These are phyloP conservation scores for Micrastur ruficollis DNA, from an alignment of 2,797 vertebrate genomes.

Conservation along the genomic window DNA sequence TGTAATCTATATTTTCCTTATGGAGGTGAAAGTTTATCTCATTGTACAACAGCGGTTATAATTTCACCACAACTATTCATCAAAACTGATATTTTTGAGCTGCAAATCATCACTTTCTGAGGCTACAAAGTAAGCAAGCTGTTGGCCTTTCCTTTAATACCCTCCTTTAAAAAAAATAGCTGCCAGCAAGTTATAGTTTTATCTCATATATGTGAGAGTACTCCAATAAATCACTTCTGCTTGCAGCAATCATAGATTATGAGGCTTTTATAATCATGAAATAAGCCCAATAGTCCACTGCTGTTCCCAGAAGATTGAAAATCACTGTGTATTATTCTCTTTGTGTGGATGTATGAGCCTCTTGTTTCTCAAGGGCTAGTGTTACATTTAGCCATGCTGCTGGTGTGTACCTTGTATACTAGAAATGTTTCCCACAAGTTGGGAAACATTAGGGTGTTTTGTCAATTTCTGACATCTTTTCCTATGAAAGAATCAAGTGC, in stretches of 20 bases:
- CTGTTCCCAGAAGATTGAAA: conserved; percentile 70
- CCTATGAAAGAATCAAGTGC: conserved; percentile 49
- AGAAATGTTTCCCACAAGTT: conserved; percentile 39
- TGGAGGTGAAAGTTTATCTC: conserved; percentile 72
- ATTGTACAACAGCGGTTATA: conserved; percentile 62
- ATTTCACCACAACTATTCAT: conserved; percentile 69
- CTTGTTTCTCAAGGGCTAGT: conserved; percentile 60
- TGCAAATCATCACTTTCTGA: conserved; percentile 53
- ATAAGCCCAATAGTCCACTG: conserved; percentile 71
- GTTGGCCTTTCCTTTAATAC: conserved; percentile 44
- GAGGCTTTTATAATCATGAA: conserved; percentile 74
- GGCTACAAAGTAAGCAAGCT: conserved; percentile 59
- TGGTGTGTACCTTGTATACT: conserved; percentile 6
- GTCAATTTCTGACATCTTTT: conserved; percentile 7
- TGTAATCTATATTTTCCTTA: conserved; percentile 72
- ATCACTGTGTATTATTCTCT: conserved; percentile 57
- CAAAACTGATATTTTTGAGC: conserved; percentile 62
- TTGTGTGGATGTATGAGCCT: conserved; percentile 4
- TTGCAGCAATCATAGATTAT: conserved; percentile 72
- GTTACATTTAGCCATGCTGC: conserved; percentile 45
- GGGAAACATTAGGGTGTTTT: conserved; percentile 13
- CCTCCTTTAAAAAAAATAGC: conserved; percentile 58
- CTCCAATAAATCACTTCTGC: conserved; percentile 75
- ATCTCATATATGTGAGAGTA: conserved; percentile 63
- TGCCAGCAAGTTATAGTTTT: conserved; percentile 67